Percentiles rank a stretch among this genome's conserved stretches.
phyloP scores from a whole-genome alignment of 2,113 vertebrate species.

The Callipepla californica region DNA sequence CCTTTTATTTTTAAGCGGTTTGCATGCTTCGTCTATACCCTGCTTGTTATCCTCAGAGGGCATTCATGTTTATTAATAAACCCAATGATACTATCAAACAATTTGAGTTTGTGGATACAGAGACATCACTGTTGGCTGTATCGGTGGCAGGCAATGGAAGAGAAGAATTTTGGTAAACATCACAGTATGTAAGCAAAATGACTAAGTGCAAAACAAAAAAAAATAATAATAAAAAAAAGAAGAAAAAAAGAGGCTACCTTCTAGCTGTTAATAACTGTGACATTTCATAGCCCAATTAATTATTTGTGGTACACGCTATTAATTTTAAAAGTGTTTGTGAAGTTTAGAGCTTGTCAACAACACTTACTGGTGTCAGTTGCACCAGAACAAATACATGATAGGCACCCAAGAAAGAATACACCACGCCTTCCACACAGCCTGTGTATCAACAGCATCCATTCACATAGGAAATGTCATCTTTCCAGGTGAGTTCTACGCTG shows the following conservation, averaged over 20 bases:
- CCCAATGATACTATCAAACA: neutral
- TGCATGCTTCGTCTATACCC: neutral
- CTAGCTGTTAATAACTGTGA: neutral
- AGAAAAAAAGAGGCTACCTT: neutral
- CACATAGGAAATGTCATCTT: fast-evolving
- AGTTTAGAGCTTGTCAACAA: neutral
- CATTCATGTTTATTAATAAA: slow-evolving; percentile 32
- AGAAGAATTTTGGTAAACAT: neutral
- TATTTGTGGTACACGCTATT: neutral
- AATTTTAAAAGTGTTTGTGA: neutral
- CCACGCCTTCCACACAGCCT: neutral
- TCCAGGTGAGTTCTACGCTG: neutral
- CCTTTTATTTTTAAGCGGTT: neutral
- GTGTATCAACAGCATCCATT: neutral
- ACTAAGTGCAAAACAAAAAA: neutral
- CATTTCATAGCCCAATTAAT: neutral
- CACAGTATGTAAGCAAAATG: neutral
- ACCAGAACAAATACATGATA: neutral
- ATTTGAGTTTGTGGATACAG: neutral
- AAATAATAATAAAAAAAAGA: neutral
- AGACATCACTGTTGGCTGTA: neutral
- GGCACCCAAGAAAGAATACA: neutral
- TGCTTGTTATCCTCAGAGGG: slow-evolving; percentile 11
- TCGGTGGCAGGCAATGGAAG: neutral
- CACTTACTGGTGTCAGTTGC: neutral